These are phyloP conservation scores for Hypomecis punctinalis DNA, from an alignment of 2,888 invertebrate species.

Conservation along the genomic window DNA sequence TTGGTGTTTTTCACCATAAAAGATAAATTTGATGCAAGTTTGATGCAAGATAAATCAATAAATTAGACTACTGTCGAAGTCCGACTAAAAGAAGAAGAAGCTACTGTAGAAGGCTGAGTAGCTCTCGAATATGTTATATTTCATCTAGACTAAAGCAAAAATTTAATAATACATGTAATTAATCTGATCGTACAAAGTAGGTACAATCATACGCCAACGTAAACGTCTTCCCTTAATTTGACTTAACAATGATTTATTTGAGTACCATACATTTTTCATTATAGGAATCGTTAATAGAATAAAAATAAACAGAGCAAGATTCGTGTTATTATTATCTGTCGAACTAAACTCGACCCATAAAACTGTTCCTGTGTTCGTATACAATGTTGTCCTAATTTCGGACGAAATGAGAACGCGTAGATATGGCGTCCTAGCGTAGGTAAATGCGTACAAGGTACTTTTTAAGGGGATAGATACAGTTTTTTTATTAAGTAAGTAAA, in stretches of 20 bases:
- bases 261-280: conserved; percentile 48
- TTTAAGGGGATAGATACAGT: background rate
- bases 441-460: conserved; percentile 16
- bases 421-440: conserved; percentile 44
- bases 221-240: conserved; percentile 17
- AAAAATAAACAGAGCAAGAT: conserved; percentile 55
- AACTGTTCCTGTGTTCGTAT: conserved; percentile 51
- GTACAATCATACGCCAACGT: too few species aligned
- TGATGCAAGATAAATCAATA: too few species aligned
- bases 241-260: conserved; percentile 24
- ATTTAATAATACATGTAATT: too few species aligned
- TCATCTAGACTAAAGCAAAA: too few species aligned
- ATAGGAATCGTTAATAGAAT: conserved; percentile 51
- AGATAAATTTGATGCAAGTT: too few species aligned
- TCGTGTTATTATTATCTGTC: conserved; percentile 60
- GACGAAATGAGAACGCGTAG: conserved; percentile 56
- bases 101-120: too few species aligned
- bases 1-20: too few species aligned
- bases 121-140: too few species aligned
- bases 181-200: too few species aligned
- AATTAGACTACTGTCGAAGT: too few species aligned
- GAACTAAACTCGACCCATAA: conserved; percentile 63
- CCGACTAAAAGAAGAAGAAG: too few species aligned
- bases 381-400: conserved; percentile 60
- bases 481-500: too few species aligned